Conservation (phyloP, 2,888 invertebrate species). For the Schrankia costaestrigalis region DNA sequence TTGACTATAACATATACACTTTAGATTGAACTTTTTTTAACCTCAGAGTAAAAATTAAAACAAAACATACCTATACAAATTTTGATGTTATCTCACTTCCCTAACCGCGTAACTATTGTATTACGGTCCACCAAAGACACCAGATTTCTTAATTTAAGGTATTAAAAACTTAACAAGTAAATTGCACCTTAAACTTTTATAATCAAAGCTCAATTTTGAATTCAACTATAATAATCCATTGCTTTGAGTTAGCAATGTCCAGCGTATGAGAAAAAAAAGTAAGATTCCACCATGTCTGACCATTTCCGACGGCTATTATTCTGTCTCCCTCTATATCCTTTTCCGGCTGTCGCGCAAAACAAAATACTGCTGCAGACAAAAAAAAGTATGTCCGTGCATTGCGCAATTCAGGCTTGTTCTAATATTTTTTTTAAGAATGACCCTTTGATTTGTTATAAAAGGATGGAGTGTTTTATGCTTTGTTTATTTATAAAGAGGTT, state of each 20-base stretch:
- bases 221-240: conserved; percentile 21
- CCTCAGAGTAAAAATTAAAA: conserved; percentile 10
- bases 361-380: conserved; percentile 70
- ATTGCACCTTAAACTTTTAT: conserved; percentile 15
- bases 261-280: conserved; percentile 68
- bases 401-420: conserved; percentile 25
- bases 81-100: conserved; percentile 40
- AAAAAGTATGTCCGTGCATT: conserved; percentile 31
- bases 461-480: conserved; percentile 4
- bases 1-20: too few relatives aligned
- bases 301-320: conserved; percentile 81
- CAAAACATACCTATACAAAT: conserved; percentile 12
- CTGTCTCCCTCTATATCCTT: conserved; percentile 80
- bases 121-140: conserved; percentile 43
- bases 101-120: conserved; percentile 42
- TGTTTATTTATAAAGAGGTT: not conserved
- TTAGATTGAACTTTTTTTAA: not conserved
- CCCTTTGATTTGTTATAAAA: conserved; percentile 14
- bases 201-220: conserved; percentile 31
- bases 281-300: conserved; percentile 78
- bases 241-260: conserved; percentile 71
- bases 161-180: conserved; percentile 22
- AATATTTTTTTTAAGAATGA: conserved; percentile 18
- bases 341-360: conserved; percentile 78
- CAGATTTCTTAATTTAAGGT: conserved; percentile 26